Conservation (phyloP, 2,113 vertebrate species). For the Meriones unguiculatus region DNA sequence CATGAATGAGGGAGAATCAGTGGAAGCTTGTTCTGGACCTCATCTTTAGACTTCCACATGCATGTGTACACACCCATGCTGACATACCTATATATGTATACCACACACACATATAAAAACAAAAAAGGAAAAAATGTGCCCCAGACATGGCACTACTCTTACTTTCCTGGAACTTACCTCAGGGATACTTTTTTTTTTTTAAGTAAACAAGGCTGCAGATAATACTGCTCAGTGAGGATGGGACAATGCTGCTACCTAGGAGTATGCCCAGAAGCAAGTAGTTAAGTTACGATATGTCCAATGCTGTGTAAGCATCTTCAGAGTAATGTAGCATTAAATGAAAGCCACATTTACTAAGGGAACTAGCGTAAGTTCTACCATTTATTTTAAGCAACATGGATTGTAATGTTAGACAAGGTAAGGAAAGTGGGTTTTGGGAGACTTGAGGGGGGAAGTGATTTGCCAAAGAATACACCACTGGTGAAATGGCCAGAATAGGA, state of each 20-base stretch:
- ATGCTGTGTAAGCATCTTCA: not conserved
- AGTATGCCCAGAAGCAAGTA: not conserved
- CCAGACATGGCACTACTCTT: not conserved
- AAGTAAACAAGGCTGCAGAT: not conserved
- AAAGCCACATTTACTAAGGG: not conserved
- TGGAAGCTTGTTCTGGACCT: not conserved
- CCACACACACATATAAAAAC: not conserved
- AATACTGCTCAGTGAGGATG: not conserved
- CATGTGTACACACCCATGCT: not conserved
- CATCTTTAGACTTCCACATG: not conserved
- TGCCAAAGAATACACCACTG: not conserved
- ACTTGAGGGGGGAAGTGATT: not conserved
- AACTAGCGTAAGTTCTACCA: rapidly evolving
- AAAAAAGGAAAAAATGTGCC: not conserved
- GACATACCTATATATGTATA: not conserved
- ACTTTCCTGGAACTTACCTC: not conserved
- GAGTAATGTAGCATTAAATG: not conserved
- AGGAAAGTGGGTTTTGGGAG: not conserved
- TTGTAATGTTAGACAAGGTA: not conserved
- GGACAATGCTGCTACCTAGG: not conserved
- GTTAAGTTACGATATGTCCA: no score
- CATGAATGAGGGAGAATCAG: not conserved
- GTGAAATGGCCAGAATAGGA: not conserved
- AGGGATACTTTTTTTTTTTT: not conserved
- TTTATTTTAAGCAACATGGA: not conserved